A percentile compares a stretch with the other conserved stretches of the same genome.
Evolutionary conservation across 2,797 vertebrate genomes (phyloP).

Genomic region (Sphenopsis melanotis): DNA sequence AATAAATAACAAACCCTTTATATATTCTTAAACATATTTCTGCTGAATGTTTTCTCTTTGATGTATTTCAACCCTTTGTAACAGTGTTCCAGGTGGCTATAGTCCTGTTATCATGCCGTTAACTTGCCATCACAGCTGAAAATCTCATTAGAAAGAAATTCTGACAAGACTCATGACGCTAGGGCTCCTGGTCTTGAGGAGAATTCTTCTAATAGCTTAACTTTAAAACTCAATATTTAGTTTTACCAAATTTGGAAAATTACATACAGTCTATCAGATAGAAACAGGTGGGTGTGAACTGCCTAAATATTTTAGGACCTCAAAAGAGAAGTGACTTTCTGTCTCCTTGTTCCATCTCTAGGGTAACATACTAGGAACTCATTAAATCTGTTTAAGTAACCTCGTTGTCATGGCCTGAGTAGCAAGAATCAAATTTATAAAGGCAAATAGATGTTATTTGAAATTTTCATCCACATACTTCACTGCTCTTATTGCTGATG

Average conservation of each 20-base stretch:
- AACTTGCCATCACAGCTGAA: neutral
- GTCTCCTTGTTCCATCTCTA: neutral
- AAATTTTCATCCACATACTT: neutral
- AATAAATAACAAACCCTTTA: fast-evolving
- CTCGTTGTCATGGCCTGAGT: neutral
- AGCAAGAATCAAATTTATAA: neutral
- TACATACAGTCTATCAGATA: neutral
- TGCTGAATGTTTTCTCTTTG: neutral
- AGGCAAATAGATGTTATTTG: neutral
- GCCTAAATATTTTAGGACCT: neutral
- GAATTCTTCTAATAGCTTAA: neutral
- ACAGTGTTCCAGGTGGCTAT: neutral
- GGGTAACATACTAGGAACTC: neutral
- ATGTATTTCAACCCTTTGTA: neutral
- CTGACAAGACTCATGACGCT: neutral
- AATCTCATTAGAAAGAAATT: neutral
- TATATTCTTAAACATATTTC: neutral
- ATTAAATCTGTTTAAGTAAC: neutral
- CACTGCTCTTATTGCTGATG: neutral
- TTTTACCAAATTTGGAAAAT: neutral
- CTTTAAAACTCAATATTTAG: neutral
- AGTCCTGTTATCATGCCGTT: neutral
- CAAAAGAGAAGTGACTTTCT: neutral
- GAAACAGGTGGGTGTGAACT: neutral
- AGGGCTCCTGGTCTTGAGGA: neutral